Conservation (phyloP, 2,797 vertebrate genomes). For the Antennarius maculatus region DNA sequence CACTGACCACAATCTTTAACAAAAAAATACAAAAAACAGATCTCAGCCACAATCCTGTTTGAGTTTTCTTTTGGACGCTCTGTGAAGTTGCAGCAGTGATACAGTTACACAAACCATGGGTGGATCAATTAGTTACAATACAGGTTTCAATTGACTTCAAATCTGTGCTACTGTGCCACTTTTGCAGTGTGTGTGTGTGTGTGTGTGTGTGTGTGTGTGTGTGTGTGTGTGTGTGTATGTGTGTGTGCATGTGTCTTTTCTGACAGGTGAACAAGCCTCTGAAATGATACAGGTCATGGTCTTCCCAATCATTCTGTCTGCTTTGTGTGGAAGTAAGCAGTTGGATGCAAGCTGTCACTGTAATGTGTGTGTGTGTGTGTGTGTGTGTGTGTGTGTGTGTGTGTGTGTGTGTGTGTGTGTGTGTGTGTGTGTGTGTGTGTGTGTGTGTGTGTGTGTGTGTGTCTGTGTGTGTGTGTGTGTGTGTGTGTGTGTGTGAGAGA, state of each 20-base stretch:
- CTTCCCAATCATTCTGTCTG: constrained; percentile 53
- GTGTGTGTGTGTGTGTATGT: neutral
- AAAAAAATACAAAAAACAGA: no score
- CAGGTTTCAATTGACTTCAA: no score
- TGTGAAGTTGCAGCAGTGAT: no score
- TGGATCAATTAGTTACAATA: no score
- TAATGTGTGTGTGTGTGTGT: constrained; percentile 11
- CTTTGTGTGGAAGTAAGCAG: constrained; percentile 23
- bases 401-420: no score
- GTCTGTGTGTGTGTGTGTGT: no score
- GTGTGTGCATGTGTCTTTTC: constrained; percentile 6
- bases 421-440: no score
- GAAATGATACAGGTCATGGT: constrained; percentile 50
- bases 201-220: no score
- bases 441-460: no score
- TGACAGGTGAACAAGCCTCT: constrained; percentile 59
- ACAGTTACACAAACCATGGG: no score
- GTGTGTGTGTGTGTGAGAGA: neutral
- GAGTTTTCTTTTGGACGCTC: neutral
- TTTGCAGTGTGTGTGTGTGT: no score
- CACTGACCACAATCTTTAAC: neutral
- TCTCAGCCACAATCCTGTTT: neutral
- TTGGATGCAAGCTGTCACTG: constrained; percentile 39
- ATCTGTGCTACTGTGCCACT: no score
- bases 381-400: neutral